Conservation (phyloP, 2,113 vertebrate species). For the Morone chrysops region DNA sequence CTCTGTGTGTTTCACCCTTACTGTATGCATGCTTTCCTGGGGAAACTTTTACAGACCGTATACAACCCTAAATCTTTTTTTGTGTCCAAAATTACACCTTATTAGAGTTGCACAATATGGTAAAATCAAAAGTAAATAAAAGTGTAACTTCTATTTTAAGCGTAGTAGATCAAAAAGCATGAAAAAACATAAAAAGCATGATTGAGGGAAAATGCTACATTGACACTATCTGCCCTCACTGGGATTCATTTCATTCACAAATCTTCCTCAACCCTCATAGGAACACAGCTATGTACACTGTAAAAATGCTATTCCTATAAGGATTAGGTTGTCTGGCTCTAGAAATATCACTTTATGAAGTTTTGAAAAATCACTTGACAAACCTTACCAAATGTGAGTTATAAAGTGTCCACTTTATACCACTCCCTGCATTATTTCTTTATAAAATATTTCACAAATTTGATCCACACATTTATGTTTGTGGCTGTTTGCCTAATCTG, state of each 20-base stretch:
- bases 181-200: too few relatives aligned
- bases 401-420: not conserved
- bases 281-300: not conserved
- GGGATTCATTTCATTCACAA: not conserved
- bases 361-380: too few relatives aligned
- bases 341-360: too few relatives aligned
- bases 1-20: not conserved
- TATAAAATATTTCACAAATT: not conserved
- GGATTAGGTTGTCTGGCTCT: too few relatives aligned
- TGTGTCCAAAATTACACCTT: not conserved
- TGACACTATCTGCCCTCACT: not conserved
- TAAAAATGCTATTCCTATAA: not conserved
- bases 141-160: not conserved
- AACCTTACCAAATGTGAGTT: too few relatives aligned
- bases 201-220: too few relatives aligned
- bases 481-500: too few relatives aligned
- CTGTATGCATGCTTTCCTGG: not conserved
- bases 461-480: too few relatives aligned
- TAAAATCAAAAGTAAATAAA: not conserved
- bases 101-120: not conserved
- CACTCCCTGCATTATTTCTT: not conserved
- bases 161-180: too few relatives aligned
- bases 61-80: not conserved
- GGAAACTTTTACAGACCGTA: too few relatives aligned
- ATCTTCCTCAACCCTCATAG: not conserved